Evolutionary conservation across 1,140 invertebrate species (phyloP).

Genomic region (Coenobita brevimanus): DNA sequence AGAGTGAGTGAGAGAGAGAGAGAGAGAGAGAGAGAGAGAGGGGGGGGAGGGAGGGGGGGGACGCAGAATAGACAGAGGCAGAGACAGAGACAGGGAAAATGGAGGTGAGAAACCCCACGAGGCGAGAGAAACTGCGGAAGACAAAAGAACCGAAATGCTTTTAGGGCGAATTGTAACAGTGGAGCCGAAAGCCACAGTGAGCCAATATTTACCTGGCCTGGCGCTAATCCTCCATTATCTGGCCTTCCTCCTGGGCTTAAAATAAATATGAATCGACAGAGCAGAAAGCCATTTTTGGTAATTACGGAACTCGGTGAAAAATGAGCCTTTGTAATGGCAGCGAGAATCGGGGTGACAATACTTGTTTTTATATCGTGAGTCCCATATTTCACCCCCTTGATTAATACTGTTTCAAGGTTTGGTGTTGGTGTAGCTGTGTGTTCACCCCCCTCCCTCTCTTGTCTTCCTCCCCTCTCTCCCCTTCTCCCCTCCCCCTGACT

Average conservation of each 20-base stretch:
- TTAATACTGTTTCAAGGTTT: neutral
- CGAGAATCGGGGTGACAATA: neutral
- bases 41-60: too few species aligned
- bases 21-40: too few species aligned
- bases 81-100: too few species aligned
- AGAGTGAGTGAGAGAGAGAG: too few species aligned
- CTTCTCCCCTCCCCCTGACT: neutral
- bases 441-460: neutral
- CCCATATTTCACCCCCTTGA: conserved; percentile 10
- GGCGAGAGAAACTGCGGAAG: too few species aligned
- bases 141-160: too few species aligned
- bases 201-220: too few species aligned
- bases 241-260: conserved; percentile 24
- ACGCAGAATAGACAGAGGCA: too few species aligned
- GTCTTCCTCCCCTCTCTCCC: neutral
- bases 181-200: too few species aligned
- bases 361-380: neutral
- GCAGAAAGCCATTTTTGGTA: conserved; percentile 55
- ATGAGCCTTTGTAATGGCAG: neutral
- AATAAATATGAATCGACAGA: conserved; percentile 48
- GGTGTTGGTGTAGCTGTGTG: too few species aligned
- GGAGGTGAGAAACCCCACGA: too few species aligned
- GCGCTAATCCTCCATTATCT: conserved; percentile 6
- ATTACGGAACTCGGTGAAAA: conserved; percentile 40
- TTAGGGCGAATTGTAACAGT: too few species aligned